phyloP scores from a whole-genome alignment of 2,113 vertebrate genomes.

The Corythaeola cristata region DNA sequence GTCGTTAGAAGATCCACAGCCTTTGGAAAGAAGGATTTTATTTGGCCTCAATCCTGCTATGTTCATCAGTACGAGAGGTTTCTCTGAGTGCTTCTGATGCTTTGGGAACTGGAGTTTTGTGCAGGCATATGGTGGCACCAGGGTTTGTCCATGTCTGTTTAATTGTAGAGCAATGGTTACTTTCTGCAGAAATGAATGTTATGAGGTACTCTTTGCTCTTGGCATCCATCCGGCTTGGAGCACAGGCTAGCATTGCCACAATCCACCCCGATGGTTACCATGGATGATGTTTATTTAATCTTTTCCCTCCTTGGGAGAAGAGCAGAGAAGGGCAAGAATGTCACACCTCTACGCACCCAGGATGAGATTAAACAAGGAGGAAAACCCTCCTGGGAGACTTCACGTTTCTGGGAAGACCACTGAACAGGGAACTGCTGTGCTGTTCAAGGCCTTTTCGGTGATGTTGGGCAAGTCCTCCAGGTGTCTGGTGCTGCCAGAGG shows the following conservation, averaged over 20 bases:
- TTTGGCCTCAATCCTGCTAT: background rate
- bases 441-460: background rate
- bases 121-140: background rate
- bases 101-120: background rate
- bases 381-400: background rate
- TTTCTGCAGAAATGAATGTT: background rate
- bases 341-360: background rate
- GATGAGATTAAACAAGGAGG: background rate
- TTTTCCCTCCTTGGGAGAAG: background rate
- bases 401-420: background rate
- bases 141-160: background rate
- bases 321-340: background rate
- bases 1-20: background rate
- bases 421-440: background rate
- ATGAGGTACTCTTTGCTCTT: background rate
- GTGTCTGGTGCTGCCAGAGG: background rate
- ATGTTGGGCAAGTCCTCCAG: background rate
- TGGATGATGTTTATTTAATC: background rate
- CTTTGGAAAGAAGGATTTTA: background rate
- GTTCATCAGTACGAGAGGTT: background rate
- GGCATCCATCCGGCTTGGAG: background rate
- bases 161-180: background rate
- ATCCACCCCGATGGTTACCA: fast-evolving
- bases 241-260: background rate
- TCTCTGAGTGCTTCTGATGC: background rate